Percentiles rank a stretch among this genome's conserved stretches.
phyloP scores from a whole-genome alignment of 1,140 invertebrate genomes.

The Leptinotarsa defecta region DNA sequence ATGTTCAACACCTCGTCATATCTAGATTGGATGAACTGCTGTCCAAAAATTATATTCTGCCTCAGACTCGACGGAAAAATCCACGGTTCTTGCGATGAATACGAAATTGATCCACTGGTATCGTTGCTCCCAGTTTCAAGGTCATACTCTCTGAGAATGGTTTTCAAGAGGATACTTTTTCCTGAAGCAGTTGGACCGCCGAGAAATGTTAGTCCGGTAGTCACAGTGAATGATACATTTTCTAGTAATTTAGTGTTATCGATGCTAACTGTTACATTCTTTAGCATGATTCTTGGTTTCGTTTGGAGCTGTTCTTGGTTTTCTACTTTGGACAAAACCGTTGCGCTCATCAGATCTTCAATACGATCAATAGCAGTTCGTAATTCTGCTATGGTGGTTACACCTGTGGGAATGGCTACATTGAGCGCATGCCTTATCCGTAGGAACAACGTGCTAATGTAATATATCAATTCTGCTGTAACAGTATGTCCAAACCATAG shows the following conservation, averaged over 20 bases:
- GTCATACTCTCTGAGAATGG: conserved; percentile 70
- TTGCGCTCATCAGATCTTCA: conserved; percentile 30
- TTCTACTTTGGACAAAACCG: conserved; percentile 21
- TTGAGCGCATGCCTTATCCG: conserved; percentile 73
- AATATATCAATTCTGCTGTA: conserved; percentile 76
- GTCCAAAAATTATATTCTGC: conserved; percentile 70
- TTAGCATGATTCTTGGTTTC: conserved; percentile 33
- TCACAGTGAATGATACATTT: conserved; percentile 63
- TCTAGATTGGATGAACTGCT: conserved; percentile 55
- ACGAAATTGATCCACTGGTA: conserved; percentile 65
- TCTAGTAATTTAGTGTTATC: conserved; percentile 59
- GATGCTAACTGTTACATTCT: conserved; percentile 27
- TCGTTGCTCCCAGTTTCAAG: conserved; percentile 65
- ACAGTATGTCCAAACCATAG: conserved; percentile 68
- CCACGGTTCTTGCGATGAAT: conserved; percentile 74
- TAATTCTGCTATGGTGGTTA: conserved; percentile 62
- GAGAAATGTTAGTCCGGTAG: conserved; percentile 67
- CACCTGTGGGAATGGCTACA: conserved; percentile 72
- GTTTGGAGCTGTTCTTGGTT: conserved; percentile 23
- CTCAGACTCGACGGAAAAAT: conserved; percentile 60
- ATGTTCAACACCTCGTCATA: conserved; percentile 49
- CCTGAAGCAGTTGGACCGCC: conserved; percentile 81
- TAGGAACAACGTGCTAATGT: conserved; percentile 74
- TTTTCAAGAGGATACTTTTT: conserved; percentile 74
- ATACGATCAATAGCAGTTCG: conserved; percentile 34